Base-by-base conservation (phyloP, 2,113 vertebrate species). In the Rhombomys opimus region DNA sequence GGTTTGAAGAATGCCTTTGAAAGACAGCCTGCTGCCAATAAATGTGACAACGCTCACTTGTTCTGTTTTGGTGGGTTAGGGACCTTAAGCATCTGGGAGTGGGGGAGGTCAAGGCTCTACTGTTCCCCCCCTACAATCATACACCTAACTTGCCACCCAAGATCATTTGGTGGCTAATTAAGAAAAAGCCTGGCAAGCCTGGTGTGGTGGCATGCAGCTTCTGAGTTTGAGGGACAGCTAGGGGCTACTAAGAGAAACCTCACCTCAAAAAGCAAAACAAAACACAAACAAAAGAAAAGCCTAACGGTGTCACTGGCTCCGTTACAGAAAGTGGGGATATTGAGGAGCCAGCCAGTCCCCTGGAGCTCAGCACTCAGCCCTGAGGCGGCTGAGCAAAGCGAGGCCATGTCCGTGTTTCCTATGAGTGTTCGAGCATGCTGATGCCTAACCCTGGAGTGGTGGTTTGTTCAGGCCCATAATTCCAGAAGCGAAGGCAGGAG, bases 381-480 rank as follows among this genome's bases (percentile, higher is more conserved):
- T 0, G 5, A 84, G 52, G 32, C 35, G 59, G 54, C 73, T 46
- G 52, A 68, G 80, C 15, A 25, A 23, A 88, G 85, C 46, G 5
- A 22, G 11, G 2, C 63, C 22, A 6, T 1, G 38, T 2, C 35
- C 27, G 46, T 15, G 59, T 52, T 23, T 59, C 22, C 35, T 32
- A 3, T 0, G 1, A 20, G 0, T 1, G 1, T 4, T 41, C 1
- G n/a, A 73, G n/a, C 7, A 22, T 38, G 20, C 67, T 57, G 67
- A 59, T 27, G 9, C 23, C 52, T 75, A 88, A 27, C 52, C 67
- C 7, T 87, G 50, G 32, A 8, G 1, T 35, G 30, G 20, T 14
- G 14, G 54, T 59, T 38, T 27, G 17, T 78, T 46, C 82, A 32
- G 81, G 38, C 27, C 27, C 65, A 15, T 50, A 22, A 41, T 67